Conservation (phyloP, 2,113 vertebrate species). For the Zonotrichia leucophrys region DNA sequence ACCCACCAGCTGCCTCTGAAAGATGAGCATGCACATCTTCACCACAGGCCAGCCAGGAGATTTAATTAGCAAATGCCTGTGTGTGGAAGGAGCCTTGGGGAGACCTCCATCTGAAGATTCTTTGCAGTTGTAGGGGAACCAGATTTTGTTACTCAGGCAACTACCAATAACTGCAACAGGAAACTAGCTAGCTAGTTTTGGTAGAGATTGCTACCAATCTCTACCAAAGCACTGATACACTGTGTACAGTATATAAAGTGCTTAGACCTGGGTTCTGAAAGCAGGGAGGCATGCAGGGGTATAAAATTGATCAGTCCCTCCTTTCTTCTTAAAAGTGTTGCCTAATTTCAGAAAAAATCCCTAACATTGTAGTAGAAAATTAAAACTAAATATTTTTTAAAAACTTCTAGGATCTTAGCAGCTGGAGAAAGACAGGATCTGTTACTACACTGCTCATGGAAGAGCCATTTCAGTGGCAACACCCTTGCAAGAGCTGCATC, state of each 20-base stretch:
- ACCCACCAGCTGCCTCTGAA: not conserved
- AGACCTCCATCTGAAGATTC: not conserved
- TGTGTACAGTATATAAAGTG: not conserved
- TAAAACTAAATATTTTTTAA: not conserved
- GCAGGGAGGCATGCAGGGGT: not conserved
- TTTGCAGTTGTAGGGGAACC: not conserved
- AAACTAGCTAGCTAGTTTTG: not conserved
- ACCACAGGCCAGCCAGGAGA: not conserved
- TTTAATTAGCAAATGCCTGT: not conserved
- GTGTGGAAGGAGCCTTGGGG: not conserved
- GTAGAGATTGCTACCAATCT: not conserved
- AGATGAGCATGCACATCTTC: too few relatives aligned
- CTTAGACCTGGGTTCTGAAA: not conserved
- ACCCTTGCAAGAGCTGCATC: not conserved
- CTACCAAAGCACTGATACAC: not conserved
- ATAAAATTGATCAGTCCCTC: not conserved
- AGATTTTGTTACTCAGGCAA: not conserved
- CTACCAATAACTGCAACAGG: not conserved
- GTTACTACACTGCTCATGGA: not conserved
- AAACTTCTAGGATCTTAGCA: not conserved
- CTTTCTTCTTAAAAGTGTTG: not conserved
- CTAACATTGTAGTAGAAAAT: not conserved
- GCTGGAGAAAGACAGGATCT: not conserved
- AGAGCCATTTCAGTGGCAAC: not conserved
- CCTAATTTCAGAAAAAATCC: not conserved